A percentile compares a stretch with the other conserved stretches of the same genome.
Conservation (phyloP, 2,797 vertebrate genomes). For the Diceros bicornis region DNA sequence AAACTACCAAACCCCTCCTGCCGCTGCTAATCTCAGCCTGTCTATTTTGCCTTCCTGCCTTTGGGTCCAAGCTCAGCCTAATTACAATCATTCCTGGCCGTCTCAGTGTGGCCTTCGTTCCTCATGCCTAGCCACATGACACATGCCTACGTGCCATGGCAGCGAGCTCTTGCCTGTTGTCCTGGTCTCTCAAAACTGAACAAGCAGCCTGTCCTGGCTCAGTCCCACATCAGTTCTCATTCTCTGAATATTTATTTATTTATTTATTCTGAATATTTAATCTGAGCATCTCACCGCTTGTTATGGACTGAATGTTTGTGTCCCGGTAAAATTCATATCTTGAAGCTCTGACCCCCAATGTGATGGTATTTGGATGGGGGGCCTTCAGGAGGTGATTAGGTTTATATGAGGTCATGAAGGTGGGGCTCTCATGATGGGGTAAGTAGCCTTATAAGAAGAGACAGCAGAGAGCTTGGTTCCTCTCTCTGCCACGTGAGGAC, state of each 20-base stretch:
- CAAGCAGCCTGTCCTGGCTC: neutral
- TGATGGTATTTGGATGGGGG: neutral
- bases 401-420: neutral
- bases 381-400: neutral
- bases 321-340: neutral
- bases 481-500: neutral
- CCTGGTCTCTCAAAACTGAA: neutral
- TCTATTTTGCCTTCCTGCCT: neutral
- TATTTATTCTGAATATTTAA: neutral
- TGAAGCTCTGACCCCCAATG: neutral
- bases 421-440: no score
- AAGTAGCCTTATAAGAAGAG: no score
- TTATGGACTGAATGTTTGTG: neutral
- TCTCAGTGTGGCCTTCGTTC: neutral
- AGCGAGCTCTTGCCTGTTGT: neutral
- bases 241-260: neutral
- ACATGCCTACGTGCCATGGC: neutral
- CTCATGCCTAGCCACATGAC: neutral
- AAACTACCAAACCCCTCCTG: neutral
- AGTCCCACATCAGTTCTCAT: neutral
- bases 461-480: neutral
- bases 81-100: neutral
- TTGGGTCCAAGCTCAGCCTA: neutral
- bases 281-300: neutral
- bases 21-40: neutral